Conservation (phyloP, 2,797 vertebrate genomes). For the Tinamus major region DNA sequence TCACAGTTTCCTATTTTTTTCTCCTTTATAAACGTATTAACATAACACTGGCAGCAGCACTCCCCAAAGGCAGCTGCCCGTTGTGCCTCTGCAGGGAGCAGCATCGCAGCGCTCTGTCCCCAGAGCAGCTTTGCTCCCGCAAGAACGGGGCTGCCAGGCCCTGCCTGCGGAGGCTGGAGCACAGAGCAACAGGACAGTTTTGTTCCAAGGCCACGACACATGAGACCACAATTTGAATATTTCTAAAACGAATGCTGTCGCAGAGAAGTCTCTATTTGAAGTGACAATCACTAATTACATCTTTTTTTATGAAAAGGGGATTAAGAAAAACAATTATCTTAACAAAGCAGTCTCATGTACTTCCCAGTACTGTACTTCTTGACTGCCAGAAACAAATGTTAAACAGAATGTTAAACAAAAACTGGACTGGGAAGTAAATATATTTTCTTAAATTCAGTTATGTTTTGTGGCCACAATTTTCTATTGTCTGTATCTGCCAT, state of each 20-base stretch:
- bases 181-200: background rate
- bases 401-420: background rate
- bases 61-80: background rate
- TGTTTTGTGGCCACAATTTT: background rate
- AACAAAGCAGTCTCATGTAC: background rate
- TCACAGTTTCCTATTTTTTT: background rate
- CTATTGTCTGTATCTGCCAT: background rate
- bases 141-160: background rate
- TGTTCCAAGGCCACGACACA: background rate
- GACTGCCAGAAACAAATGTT: background rate
- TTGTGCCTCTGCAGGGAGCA: fast-evolving
- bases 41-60: background rate
- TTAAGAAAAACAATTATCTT: background rate
- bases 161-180: background rate
- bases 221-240: background rate
- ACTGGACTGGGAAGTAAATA: background rate
- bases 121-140: background rate
- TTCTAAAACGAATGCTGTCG: background rate
- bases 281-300: background rate
- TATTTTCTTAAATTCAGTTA: background rate
- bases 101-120: background rate
- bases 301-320: background rate
- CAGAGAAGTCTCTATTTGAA: background rate
- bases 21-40: background rate
- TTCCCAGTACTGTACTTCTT: background rate